Evolutionary conservation across 30 jellyfish, hydroid and myxozoan species (phyloP).

Genomic region (Hydractinia symbiolongicarpus): DNA sequence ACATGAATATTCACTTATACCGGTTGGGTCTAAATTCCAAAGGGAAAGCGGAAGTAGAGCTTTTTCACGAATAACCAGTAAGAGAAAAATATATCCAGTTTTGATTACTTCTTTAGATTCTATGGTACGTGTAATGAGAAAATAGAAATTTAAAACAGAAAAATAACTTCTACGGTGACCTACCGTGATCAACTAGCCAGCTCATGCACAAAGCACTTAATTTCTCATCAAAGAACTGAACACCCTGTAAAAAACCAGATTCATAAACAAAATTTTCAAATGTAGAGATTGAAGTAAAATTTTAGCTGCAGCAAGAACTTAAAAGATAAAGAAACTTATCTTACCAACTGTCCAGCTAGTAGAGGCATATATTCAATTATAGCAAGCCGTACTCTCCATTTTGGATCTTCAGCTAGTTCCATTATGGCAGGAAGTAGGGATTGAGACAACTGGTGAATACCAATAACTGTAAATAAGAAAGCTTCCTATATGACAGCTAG

Average conservation of each 20-base stretch:
- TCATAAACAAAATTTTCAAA: not conserved
- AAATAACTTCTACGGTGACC: not conserved
- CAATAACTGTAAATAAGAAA: constrained; percentile 59
- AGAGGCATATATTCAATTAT: constrained; percentile 93
- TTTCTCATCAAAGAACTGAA: constrained; percentile 88
- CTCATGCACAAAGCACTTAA: constrained; percentile 86
- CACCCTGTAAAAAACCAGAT: constrained; percentile 48
- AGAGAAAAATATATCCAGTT: no score
- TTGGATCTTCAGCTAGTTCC: constrained; percentile 98
- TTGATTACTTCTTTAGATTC: no score
- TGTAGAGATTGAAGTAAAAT: not conserved
- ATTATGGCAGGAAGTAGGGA: constrained; percentile 92
- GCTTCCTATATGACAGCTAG: not conserved
- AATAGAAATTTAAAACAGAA: not conserved
- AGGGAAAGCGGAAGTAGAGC: no score
- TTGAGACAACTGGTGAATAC: constrained; percentile 89
- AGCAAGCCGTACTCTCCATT: constrained; percentile 98
- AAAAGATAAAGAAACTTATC: not conserved
- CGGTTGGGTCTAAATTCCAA: no score
- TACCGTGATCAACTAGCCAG: constrained; percentile 98
- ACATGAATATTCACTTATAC: not conserved
- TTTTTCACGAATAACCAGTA: no score
- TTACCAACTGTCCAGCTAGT: constrained; percentile 92
- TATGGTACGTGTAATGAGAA: no score
- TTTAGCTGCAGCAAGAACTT: not conserved